Percentiles rank a stretch among this genome's conserved stretches.
phyloP scores from a whole-genome alignment of 2,888 invertebrate species.

The Allygus modestus region DNA sequence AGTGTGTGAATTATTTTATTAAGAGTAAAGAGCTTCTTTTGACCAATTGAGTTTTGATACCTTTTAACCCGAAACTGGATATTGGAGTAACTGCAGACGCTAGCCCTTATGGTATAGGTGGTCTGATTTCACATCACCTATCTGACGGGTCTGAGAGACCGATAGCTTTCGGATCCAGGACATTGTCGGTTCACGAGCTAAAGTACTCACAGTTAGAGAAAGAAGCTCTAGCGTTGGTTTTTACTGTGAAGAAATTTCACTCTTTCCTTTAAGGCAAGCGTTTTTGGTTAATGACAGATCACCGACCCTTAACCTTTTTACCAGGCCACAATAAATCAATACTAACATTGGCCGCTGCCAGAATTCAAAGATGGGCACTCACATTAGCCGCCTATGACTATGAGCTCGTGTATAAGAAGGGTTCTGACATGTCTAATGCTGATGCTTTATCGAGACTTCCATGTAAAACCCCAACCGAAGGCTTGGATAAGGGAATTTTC shows the following conservation, averaged over 20 bases:
- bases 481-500: background rate
- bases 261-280: slow-evolving; percentile 73
- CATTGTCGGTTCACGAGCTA: slow-evolving; percentile 72
- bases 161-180: slow-evolving; percentile 61
- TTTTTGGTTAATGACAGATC: slow-evolving; percentile 73
- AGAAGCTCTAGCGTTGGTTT: slow-evolving; percentile 73
- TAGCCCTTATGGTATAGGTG: slow-evolving; percentile 13
- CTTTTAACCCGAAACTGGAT: slow-evolving; percentile 7
- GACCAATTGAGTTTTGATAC: background rate
- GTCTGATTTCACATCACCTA: background rate
- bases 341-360: slow-evolving; percentile 45
- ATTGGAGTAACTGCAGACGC: background rate
- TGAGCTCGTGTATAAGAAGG: slow-evolving; percentile 31
- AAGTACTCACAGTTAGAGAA: slow-evolving; percentile 73
- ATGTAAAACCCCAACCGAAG: background rate
- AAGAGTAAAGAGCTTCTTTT: background rate
- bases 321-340: slow-evolving; percentile 67
- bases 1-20: background rate
- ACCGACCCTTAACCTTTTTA: slow-evolving; percentile 72
- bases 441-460: slow-evolving; percentile 53
- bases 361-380: slow-evolving; percentile 43
- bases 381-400: slow-evolving; percentile 42
- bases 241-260: slow-evolving; percentile 73
- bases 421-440: too few relatives aligned
- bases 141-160: slow-evolving; percentile 11